phyloP scores from a whole-genome alignment of 2,888 invertebrate genomes.

The Polia nebulosa region DNA sequence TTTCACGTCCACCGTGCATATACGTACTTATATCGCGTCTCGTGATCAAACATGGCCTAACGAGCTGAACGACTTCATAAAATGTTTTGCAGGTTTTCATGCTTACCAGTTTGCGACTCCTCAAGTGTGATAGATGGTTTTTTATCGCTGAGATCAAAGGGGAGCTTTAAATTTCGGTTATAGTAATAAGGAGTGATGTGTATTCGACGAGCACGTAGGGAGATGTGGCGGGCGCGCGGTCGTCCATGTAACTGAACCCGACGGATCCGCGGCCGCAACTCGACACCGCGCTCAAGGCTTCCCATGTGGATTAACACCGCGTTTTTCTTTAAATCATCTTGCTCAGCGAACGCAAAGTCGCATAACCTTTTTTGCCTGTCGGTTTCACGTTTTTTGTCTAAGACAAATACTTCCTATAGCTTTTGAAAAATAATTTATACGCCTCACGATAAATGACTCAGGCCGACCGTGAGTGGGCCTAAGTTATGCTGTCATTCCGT shows the following conservation, averaged over 20 bases:
- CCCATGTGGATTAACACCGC: conserved; percentile 85
- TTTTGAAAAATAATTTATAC: conserved; percentile 56
- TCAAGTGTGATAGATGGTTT: conserved; percentile 48
- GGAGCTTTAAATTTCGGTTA: conserved; percentile 49
- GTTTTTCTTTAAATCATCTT: conserved; percentile 79
- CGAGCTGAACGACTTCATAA: conserved; percentile 77
- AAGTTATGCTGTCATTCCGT: conserved; percentile 76
- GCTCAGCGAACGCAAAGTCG: conserved; percentile 65
- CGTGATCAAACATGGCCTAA: conserved; percentile 77
- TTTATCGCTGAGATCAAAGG: conserved; percentile 44
- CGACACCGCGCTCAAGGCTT: conserved; percentile 86
- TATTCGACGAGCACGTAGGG: conserved; percentile 69
- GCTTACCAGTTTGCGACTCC: conserved; percentile 42
- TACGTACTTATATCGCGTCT: conserved; percentile 55
- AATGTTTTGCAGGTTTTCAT: conserved; percentile 72
- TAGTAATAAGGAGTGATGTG: conserved; percentile 61
- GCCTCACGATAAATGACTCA: conserved; percentile 63
- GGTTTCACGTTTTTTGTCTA: conserved; percentile 42
- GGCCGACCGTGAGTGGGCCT: conserved; percentile 65
- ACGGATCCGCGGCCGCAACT: conserved; percentile 73
- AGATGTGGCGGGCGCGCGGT: conserved; percentile 80
- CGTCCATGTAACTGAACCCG: conserved; percentile 83
- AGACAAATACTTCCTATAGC: conserved; percentile 45
- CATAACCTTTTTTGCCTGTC: conserved; percentile 60
- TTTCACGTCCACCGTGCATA: conserved; percentile 75